A percentile compares a stretch with the other conserved stretches of the same genome.
Evolutionary conservation across 1,140 invertebrate species (phyloP).

Genomic region (Medauroidea extradentata): DNA sequence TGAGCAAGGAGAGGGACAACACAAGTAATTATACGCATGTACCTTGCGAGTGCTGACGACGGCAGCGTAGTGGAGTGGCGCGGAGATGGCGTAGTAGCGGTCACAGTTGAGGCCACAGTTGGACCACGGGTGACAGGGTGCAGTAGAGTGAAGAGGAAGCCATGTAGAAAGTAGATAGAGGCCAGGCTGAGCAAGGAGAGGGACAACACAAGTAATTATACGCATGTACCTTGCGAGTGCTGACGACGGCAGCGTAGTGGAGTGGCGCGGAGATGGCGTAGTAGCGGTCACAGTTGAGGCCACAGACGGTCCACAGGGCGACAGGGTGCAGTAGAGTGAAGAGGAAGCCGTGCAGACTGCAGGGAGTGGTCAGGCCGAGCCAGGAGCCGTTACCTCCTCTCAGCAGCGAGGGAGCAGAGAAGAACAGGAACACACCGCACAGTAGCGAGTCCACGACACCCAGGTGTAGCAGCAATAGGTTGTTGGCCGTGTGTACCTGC

Average conservation of each 20-base stretch:
- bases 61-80: slow-evolving; percentile 69
- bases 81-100: slow-evolving; percentile 67
- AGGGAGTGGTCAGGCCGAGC: slow-evolving; percentile 44
- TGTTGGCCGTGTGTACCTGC: slow-evolving; percentile 59
- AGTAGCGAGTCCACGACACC: slow-evolving; percentile 62
- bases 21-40: slow-evolving; percentile 41
- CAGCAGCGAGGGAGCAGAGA: slow-evolving; percentile 44
- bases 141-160: slow-evolving; percentile 62
- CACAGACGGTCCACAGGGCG: slow-evolving; percentile 73
- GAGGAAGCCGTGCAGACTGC: slow-evolving; percentile 58
- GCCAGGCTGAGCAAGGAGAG: slow-evolving; percentile 38
- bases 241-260: slow-evolving; percentile 68
- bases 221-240: slow-evolving; percentile 53
- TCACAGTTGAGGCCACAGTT: slow-evolving; percentile 74
- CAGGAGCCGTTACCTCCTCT: slow-evolving; percentile 21
- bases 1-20: no score
- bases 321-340: slow-evolving; percentile 67
- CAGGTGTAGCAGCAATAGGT: slow-evolving; percentile 64
- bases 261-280: slow-evolving; percentile 72
- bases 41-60: slow-evolving; percentile 63
- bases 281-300: slow-evolving; percentile 68
- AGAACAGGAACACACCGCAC: slow-evolving; percentile 54
- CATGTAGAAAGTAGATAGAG: slow-evolving; percentile 55
- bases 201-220: slow-evolving; percentile 49
- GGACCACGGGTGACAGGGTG: slow-evolving; percentile 71